Evolutionary conservation across 2,888 invertebrate species (phyloP).

Genomic region (Drosophila longiperda): DNA sequence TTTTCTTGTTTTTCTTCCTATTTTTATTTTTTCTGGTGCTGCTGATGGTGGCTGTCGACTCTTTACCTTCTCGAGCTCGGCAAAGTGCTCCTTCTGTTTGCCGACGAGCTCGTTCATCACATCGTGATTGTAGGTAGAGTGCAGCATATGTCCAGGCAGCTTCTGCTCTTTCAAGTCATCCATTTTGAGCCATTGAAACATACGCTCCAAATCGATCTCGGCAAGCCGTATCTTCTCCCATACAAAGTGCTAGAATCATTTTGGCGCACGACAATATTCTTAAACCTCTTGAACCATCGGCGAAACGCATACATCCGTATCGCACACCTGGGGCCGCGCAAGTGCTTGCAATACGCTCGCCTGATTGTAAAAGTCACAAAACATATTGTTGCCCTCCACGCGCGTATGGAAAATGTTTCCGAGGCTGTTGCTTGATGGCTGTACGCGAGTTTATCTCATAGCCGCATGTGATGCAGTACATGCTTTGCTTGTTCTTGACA

Average conservation of each 20-base stretch:
- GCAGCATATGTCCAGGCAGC: slow-evolving; percentile 96
- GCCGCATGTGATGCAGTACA: slow-evolving; percentile 98
- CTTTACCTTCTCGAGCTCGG: slow-evolving; percentile 59
- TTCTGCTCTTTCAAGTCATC: slow-evolving; percentile 98
- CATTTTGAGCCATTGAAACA: slow-evolving; percentile 95
- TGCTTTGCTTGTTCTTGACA: slow-evolving; percentile 89
- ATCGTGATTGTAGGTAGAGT: slow-evolving; percentile 98
- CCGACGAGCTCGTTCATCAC: slow-evolving; percentile 90
- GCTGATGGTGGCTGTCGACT: slow-evolving; percentile 42
- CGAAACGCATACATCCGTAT: slow-evolving; percentile 96
- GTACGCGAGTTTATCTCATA: slow-evolving; percentile 96
- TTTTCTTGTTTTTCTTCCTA: not conserved
- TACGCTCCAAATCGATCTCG: slow-evolving; percentile 97
- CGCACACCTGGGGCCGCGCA: slow-evolving; percentile 95
- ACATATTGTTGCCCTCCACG: slow-evolving; percentile 98
- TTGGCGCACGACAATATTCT: slow-evolving; percentile 94
- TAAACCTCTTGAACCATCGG: slow-evolving; percentile 93
- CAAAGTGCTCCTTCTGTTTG: slow-evolving; percentile 82
- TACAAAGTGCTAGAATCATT: slow-evolving; percentile 96
- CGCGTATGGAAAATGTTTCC: slow-evolving; percentile 97
- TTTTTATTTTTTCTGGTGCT: slow-evolving; percentile 2
- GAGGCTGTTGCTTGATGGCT: slow-evolving; percentile 97
- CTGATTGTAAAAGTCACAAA: slow-evolving; percentile 98
- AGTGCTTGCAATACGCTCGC: slow-evolving; percentile 95
- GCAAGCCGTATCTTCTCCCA: slow-evolving; percentile 98